Percentiles rank a stretch among this genome's conserved stretches.
Evolutionary conservation across 2,113 vertebrate genomes (phyloP).

Genomic region (Tamias sibiricus): DNA sequence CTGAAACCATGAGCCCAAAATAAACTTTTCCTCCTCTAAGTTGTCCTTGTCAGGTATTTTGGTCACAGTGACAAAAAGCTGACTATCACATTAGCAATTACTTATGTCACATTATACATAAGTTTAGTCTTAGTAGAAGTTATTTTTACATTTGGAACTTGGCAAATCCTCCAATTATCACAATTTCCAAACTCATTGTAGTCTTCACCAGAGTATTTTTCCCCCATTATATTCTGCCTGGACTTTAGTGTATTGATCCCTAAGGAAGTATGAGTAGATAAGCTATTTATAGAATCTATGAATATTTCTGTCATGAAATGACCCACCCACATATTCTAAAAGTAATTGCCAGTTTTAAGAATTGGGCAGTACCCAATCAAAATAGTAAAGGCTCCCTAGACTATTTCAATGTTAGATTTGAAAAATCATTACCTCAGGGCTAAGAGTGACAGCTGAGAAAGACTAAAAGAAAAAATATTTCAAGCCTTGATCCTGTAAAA

Average conservation of each 20-base stretch:
- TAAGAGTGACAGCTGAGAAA: background rate
- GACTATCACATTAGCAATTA: background rate
- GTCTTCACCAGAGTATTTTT: background rate
- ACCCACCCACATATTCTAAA: slow-evolving; percentile 20
- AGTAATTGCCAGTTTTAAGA: slow-evolving; percentile 26
- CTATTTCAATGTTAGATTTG: background rate
- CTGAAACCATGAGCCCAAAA: too few relatives aligned
- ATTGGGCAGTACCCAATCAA: background rate
- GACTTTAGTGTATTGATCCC: background rate
- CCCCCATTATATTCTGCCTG: slow-evolving; percentile 49
- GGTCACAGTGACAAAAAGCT: too few relatives aligned
- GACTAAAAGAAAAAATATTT: background rate
- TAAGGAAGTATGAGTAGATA: slow-evolving; percentile 37
- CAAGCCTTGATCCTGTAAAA: background rate
- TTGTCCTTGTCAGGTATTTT: too few relatives aligned
- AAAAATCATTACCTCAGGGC: background rate
- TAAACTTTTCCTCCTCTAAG: too few relatives aligned
- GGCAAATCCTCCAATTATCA: slow-evolving; percentile 7
- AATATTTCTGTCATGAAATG: background rate
- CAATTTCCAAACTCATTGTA: slow-evolving; percentile 7
- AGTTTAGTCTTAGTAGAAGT: slow-evolving; percentile 19
- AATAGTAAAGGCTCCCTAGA: background rate
- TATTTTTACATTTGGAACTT: slow-evolving; percentile 63
- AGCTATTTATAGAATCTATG: slow-evolving; percentile 43
- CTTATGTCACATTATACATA: background rate